Base-by-base conservation (phyloP, 2,797 vertebrate species). In the Euthynnus affinis region DNA sequence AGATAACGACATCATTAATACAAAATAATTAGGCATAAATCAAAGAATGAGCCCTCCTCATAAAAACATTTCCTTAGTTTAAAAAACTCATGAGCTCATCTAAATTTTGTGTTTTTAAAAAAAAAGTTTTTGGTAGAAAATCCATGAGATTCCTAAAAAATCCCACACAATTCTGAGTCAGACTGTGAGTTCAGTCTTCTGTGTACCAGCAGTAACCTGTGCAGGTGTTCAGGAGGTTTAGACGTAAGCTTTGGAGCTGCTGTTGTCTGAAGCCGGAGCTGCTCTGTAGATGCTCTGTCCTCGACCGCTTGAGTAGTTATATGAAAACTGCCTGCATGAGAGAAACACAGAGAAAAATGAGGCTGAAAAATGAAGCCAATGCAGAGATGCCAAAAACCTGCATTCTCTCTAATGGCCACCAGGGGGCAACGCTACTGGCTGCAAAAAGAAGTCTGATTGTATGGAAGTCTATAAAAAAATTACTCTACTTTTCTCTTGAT, bases 231-330 rank as follows among this genome's bases (percentile, higher is more conserved):
- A 4, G 27, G 2, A 6, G 20, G 20, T 20, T 92, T 63, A 95
- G 74, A 96, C 94, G 23, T 94, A 96, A 9, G 94, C 94, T 81
- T 93, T 95, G 53, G 80, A 48, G 72, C 67, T 59, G 64, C 71
- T 32, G 52, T 32, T 18, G 37, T 93, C 89, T 0, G 88, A 88
- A 8, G 71, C 22, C 3, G 78, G 56, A 4, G 88, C 84, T 0
- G 88, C 83, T 76, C 73, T 81, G 89, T 95, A 94, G 86, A 95
- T 93, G 83, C 80, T 91, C 40, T 79, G 92, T 2, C 79, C 89
- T 55, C 58, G 60, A 7, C 69, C 37, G 4, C 69, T 57, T 0
- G 90, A 74, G 77, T 82, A 91, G 53, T 87, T 93, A 65, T 93
- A 93, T 0, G 82, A 91, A 44, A 88, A 92, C 27, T 82, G 84